phyloP scores from a whole-genome alignment of 92 coral and sea anemone species.

The Paramuricea clavata region DNA sequence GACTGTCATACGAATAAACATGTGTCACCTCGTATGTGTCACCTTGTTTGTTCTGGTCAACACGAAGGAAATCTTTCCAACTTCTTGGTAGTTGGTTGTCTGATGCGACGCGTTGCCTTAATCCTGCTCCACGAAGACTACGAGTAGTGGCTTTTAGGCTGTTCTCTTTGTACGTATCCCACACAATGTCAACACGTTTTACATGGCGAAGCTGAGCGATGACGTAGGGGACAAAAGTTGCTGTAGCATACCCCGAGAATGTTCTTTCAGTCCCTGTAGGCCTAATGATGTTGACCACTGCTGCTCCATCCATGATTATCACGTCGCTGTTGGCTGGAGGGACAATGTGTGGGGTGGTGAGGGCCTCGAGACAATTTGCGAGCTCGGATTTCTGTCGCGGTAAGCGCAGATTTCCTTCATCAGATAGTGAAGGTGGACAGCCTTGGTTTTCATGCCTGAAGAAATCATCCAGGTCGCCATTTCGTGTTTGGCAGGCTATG shows the following conservation, averaged over 20 bases:
- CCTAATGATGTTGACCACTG: slow-evolving; percentile 70
- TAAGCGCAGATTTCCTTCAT: slow-evolving; percentile 54
- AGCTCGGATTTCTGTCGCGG: slow-evolving; percentile 55
- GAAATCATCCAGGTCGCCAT: slow-evolving; percentile 61
- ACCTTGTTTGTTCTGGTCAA: slow-evolving; percentile 60
- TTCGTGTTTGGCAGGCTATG: slow-evolving; percentile 61
- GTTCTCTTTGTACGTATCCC: slow-evolving; percentile 58
- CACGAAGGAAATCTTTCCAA: slow-evolving; percentile 73
- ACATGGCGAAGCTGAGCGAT: slow-evolving; percentile 59
- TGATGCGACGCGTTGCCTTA: slow-evolving; percentile 62
- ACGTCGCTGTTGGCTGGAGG: slow-evolving; percentile 32
- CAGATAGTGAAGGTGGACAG: slow-evolving; percentile 53
- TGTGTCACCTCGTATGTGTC: too few relatives aligned
- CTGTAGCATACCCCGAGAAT: slow-evolving; percentile 61
- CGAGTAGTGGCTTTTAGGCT: slow-evolving; percentile 67
- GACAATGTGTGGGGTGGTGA: neutral
- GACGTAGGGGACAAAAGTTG: slow-evolving; percentile 52
- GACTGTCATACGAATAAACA: too few relatives aligned
- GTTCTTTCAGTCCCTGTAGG: slow-evolving; percentile 52
- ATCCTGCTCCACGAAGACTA: slow-evolving; percentile 61
- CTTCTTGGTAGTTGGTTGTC: slow-evolving; percentile 59
- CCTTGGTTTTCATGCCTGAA: slow-evolving; percentile 21
- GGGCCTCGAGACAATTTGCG: slow-evolving; percentile 41
- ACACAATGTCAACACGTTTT: slow-evolving; percentile 57
- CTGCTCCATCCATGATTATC: slow-evolving; percentile 69